Base-by-base conservation (phyloP, 2,797 vertebrate species). In the Acipenser ruthenus region DNA sequence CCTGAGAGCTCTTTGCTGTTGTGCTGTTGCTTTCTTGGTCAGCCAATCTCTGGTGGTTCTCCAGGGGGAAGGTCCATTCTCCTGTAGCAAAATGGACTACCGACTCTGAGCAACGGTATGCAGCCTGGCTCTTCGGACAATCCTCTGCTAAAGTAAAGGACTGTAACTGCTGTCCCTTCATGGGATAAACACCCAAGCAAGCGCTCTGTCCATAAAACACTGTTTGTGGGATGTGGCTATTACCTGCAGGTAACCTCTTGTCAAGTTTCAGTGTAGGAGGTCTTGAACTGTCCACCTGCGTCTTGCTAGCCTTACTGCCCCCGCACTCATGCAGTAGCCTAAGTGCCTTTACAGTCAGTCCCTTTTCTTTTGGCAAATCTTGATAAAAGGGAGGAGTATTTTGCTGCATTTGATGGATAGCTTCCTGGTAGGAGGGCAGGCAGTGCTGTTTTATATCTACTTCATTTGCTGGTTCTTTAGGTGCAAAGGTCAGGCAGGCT, bases 121-220 rank as follows among this genome's bases (percentile, higher is more conserved):
- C 74, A 12, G 62, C 55, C 50, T 78, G 75, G 7, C 70, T 83
- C 73, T 59, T 53, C 64, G 60, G 13, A 71, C 6, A 50, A 10
- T 82, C 79, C 47, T 52, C 8, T 1, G 64, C 62, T 0, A 74
- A 69, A 51, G 70, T 78, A 9, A 79, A 71, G 10, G 87, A 79
- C 71, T 81, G 69, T 4, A 86, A 84, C 59, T 83, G 86, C 60
- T 80, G 77, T 66, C 80, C 83, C 66, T 82, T 78, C n/a, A 88
- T 81, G 6, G 83, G 73, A 56, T 88, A 71, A 47, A 65, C 37
- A 67, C 62, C 23, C 10, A 81, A 79, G 60, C 80, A 82, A 68
- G 73, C 47, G 6, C 71, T 82, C 65, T 90, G 87, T 72, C 87
- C 86, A 1, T 79, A 89, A 74, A 90, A 89, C 63, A 90, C 78